phyloP scores from a whole-genome alignment of 1,140 invertebrate genomes.

The Drosophila bipectinata region DNA sequence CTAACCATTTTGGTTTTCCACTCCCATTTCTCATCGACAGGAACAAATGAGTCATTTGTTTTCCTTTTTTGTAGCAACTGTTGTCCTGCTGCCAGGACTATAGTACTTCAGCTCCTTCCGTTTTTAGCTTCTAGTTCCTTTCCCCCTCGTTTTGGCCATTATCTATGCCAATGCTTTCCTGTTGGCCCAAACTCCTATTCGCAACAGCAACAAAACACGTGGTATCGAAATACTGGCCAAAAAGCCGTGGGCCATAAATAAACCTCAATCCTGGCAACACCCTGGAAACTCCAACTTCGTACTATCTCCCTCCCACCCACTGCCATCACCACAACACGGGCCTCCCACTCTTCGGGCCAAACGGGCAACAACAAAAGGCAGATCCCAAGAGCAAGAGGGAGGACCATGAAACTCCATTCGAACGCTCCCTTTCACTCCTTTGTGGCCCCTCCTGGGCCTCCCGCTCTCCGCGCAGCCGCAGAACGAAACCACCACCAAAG shows the following conservation, averaged over 20 bases:
- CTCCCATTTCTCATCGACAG: constrained; percentile 31
- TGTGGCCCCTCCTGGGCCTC: constrained; percentile 5
- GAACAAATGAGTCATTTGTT: constrained; percentile 60
- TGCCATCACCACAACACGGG: neutral
- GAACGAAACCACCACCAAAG: constrained; percentile 61
- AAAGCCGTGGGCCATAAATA: constrained; percentile 80
- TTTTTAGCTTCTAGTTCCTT: neutral
- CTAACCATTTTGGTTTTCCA: constrained; percentile 23
- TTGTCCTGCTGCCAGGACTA: constrained; percentile 23
- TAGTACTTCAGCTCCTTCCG: neutral
- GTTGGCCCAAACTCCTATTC: constrained; percentile 41
- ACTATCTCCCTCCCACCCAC: constrained; percentile 11
- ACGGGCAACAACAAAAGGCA: constrained; percentile 52
- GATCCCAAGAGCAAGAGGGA: neutral
- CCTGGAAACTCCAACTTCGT: constrained; percentile 54
- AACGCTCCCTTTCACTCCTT: constrained; percentile 24
- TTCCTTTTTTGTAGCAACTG: constrained; percentile 33
- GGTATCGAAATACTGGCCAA: constrained; percentile 66
- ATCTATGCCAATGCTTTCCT: constrained; percentile 74
- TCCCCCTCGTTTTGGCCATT: constrained; percentile 39
- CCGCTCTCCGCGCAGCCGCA: constrained; percentile 63
- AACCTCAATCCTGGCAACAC: constrained; percentile 68
- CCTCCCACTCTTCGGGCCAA: constrained; percentile 20
- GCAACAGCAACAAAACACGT: constrained; percentile 58
- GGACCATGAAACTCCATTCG: constrained; percentile 22